Evolutionary conservation across 2,888 invertebrate genomes (phyloP).

Genomic region (Eilema caniola): DNA sequence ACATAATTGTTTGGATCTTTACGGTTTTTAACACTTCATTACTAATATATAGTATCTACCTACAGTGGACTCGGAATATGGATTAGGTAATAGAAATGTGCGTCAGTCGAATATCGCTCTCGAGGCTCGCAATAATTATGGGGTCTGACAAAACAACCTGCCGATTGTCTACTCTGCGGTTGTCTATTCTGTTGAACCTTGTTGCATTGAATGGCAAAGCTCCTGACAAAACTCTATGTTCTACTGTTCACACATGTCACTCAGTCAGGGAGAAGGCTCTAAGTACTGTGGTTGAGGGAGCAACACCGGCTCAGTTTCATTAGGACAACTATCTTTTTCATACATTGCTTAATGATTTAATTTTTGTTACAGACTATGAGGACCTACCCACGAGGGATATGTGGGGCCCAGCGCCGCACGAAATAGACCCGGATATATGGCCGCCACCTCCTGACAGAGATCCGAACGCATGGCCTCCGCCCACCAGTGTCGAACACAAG

Average conservation of each 20-base stretch:
- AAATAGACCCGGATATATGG: constrained; percentile 93
- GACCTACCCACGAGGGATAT: constrained; percentile 81
- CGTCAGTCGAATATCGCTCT: neutral
- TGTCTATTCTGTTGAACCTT: no score
- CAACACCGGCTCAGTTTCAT: no score
- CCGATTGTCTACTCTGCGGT: no score
- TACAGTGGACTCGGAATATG: neutral
- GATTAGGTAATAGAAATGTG: neutral
- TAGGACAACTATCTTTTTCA: no score
- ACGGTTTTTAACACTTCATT: neutral
- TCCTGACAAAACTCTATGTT: no score
- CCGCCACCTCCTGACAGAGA: constrained; percentile 89
- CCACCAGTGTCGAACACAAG: constrained; percentile 93
- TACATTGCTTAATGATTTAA: neutral
- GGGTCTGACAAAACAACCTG: no score
- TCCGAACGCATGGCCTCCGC: constrained; percentile 96
- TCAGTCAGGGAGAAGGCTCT: no score
- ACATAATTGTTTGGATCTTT: neutral
- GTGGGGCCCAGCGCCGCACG: constrained; percentile 83
- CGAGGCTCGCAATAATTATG: no score
- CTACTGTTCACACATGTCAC: no score
- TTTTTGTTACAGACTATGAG: constrained; percentile 75
- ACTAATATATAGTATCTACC: neutral
- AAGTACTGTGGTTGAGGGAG: no score
- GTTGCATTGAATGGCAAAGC: no score